Evolutionary conservation across 1,140 invertebrate genomes (phyloP), one percentile per base, ranked within the genome.

Genomic region (Drusus annulatus): DNA sequence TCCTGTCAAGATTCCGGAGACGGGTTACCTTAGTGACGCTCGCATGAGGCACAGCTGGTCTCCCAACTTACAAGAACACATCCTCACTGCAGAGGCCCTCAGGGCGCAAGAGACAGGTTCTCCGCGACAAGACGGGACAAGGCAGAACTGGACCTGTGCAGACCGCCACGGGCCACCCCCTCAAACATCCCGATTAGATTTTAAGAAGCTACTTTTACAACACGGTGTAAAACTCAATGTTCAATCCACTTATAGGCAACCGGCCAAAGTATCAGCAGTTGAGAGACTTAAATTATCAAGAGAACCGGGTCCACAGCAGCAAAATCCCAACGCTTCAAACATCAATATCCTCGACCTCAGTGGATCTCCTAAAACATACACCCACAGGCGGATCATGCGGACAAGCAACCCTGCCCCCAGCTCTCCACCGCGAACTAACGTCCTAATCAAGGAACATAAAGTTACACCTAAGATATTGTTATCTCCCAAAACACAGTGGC

Each of bases 231-330:
- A 89, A 85, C 82, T 89, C 15, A 90, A 89, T 78, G 90, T 88
- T 80, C 86, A 88, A 91, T 93, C 87, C 88, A 90, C 77, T 87
- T 90, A 85, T 90, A 91, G 79, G 87, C 91, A 84, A 87, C 87
- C 90, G 74, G 88, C 89, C 8, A 94, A 94, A 84, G 86, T 95
- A 0, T 96, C 95, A 16, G 96, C 96, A 5, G 95, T 96, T 3
- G 95, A 97, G 86, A 93, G 95, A 86, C 85, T 97, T 6, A 95
- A 95, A 88, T 87, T 95, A 31, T 93, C 93, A 0, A 93, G 92
- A 84, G 91, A 93, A 81, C 83, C 91, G 81, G 82, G 87, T 85
- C 69, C 87, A 81, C 79, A 87, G 82, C 23, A 31, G 36, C 28
- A 31, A 63, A 76, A 78, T 80, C 84, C 74, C 68, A 90, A 86